Conservation (phyloP, 1,140 invertebrate species). For the Plodia interpunctella region DNA sequence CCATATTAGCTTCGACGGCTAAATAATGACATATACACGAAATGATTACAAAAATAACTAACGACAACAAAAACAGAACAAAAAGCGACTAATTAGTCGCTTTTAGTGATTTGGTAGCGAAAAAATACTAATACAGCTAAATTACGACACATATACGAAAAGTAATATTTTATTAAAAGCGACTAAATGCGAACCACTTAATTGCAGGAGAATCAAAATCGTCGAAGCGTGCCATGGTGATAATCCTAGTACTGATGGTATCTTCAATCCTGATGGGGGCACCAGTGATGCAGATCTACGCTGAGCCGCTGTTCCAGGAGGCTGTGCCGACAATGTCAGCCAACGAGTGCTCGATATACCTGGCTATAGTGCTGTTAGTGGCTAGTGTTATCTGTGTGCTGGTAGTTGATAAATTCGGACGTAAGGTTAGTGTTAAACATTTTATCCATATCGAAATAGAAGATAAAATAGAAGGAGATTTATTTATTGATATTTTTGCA, state of each 20-base stretch:
- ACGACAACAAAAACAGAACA: too few relatives aligned
- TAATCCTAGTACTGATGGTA: constrained; percentile 42
- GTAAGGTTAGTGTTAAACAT: constrained; percentile 37
- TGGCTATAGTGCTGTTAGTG: constrained; percentile 48
- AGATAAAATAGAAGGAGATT: too few relatives aligned
- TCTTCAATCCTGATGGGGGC: constrained; percentile 50
- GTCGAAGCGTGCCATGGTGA: constrained; percentile 39
- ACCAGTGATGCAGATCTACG: constrained; percentile 58
- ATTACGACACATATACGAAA: too few relatives aligned
- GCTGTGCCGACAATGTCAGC: constrained; percentile 54
- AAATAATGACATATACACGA: too few relatives aligned
- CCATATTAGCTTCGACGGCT: too few relatives aligned
- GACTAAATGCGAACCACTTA: not conserved
- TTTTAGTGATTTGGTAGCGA: too few relatives aligned
- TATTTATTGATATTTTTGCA: too few relatives aligned
- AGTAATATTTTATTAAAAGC: too few relatives aligned
- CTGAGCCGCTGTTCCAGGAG: constrained; percentile 53
- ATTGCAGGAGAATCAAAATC: constrained; percentile 53
- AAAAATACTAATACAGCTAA: too few relatives aligned
- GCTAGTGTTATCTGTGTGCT: constrained; percentile 38
- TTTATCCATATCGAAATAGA: too few relatives aligned
- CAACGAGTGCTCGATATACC: constrained; percentile 47
- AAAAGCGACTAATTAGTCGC: too few relatives aligned
- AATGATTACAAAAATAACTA: too few relatives aligned
- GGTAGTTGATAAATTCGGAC: constrained; percentile 50